Conservation (phyloP, 2,797 vertebrate genomes). For the Triplophysa yarkandensis region DNA sequence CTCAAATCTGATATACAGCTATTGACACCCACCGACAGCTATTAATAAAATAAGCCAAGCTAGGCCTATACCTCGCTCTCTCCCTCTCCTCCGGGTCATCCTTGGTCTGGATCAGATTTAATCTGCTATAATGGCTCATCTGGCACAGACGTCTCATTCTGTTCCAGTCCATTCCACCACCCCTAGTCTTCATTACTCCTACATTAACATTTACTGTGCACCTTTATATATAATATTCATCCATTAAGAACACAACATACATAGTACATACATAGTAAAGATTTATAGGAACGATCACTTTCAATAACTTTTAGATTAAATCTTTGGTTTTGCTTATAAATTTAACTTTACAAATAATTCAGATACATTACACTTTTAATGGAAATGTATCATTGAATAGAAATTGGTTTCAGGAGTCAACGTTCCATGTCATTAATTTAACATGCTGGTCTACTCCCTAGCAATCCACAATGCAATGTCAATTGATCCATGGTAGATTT, state of each 20-base stretch:
- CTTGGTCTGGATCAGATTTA: slow-evolving; percentile 50
- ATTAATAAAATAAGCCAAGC: slow-evolving; percentile 46
- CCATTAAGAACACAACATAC: neutral
- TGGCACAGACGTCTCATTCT: slow-evolving; percentile 37
- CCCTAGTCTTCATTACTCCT: neutral
- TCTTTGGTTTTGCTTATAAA: no score
- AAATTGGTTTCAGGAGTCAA: neutral
- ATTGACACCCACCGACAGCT: slow-evolving; percentile 48
- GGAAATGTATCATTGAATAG: neutral
- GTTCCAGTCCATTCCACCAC: neutral
- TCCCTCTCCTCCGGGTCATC: slow-evolving; percentile 45
- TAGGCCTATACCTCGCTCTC: slow-evolving; percentile 9
- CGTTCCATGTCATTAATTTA: neutral
- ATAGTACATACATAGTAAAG: neutral
- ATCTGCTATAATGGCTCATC: slow-evolving; percentile 57
- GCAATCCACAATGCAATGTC: neutral
- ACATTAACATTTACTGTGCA: neutral
- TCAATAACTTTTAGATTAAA: neutral
- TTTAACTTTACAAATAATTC: no score
- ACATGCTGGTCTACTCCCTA: neutral
- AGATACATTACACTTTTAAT: neutral
- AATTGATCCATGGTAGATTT: neutral
- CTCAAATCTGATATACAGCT: slow-evolving; percentile 53
- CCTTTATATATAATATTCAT: neutral
- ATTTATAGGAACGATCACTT: neutral